A percentile compares a stretch with the other conserved stretches of the same genome.
These are phyloP conservation scores for Dasyurus viverrinus DNA, from an alignment of 2,113 vertebrate species.

Conservation along the genomic window DNA sequence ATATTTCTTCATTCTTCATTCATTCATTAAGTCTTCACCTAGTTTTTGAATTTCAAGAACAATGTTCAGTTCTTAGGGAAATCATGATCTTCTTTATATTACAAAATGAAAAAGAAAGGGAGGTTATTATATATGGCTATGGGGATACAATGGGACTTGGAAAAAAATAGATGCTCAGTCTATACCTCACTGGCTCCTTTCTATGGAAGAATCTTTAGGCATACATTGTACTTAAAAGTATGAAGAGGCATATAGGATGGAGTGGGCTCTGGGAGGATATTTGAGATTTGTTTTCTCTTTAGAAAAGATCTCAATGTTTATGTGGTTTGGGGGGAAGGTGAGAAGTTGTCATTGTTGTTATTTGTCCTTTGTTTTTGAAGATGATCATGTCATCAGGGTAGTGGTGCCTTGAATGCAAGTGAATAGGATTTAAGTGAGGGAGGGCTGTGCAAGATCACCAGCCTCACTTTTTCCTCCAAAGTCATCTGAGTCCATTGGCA, in stretches of 20 bases:
- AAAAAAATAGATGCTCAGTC: background rate
- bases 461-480: no score
- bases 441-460: no score
- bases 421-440: no score
- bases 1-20: background rate
- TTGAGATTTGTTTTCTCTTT: background rate
- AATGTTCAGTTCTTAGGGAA: background rate
- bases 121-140: no score
- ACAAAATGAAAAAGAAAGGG: background rate
- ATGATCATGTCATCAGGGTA: no score
- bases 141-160: background rate
- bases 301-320: rapidly evolving
- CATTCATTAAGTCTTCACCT: background rate
- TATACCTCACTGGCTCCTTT: background rate
- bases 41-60: background rate
- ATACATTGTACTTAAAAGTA: background rate
- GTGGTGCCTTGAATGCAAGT: no score
- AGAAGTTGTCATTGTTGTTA: background rate
- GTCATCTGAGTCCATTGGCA: no score
- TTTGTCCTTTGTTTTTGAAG: no score
- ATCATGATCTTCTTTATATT: background rate
- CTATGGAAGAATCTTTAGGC: background rate
- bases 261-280: background rate
- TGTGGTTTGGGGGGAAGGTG: background rate
- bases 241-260: background rate